Conservation (phyloP, 2,113 vertebrate genomes). For the Chamaetylas fuelleborni region DNA sequence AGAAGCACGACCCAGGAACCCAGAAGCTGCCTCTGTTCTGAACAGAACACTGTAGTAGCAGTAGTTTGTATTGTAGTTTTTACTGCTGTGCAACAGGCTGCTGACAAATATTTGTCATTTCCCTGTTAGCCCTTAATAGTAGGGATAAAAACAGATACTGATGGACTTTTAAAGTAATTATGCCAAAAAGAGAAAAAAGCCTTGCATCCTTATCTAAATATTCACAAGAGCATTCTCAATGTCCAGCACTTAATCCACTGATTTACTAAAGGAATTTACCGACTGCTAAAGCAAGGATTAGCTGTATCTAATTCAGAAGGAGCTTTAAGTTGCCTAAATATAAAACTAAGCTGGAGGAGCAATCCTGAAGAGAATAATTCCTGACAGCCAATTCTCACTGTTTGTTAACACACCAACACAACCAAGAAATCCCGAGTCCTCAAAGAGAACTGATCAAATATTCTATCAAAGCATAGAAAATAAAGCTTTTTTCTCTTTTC, state of each 20-base stretch:
- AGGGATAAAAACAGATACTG: neutral
- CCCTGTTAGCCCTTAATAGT: neutral
- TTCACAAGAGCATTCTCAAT: neutral
- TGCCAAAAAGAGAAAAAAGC: neutral
- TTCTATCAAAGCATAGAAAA: fast-evolving
- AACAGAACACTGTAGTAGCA: neutral
- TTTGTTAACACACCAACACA: neutral
- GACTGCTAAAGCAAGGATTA: slow-evolving; percentile 30
- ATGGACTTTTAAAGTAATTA: neutral
- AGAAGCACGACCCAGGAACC: neutral
- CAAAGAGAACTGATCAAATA: fast-evolving
- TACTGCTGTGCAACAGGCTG: neutral
- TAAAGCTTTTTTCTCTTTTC: neutral
- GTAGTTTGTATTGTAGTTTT: neutral
- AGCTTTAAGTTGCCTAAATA: slow-evolving; percentile 3
- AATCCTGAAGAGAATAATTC: neutral
- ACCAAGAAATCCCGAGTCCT: neutral
- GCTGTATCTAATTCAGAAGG: neutral
- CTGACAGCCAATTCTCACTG: neutral
- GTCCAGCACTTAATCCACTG: neutral
- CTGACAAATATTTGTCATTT: neutral
- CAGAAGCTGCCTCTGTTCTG: neutral
- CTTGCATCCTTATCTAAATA: neutral
- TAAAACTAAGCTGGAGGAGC: neutral
- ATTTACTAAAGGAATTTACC: neutral